Evolutionary conservation across 2,113 vertebrate genomes (phyloP), one percentile per base, ranked within the genome.

Genomic region (Paraplagusia blochii): DNA sequence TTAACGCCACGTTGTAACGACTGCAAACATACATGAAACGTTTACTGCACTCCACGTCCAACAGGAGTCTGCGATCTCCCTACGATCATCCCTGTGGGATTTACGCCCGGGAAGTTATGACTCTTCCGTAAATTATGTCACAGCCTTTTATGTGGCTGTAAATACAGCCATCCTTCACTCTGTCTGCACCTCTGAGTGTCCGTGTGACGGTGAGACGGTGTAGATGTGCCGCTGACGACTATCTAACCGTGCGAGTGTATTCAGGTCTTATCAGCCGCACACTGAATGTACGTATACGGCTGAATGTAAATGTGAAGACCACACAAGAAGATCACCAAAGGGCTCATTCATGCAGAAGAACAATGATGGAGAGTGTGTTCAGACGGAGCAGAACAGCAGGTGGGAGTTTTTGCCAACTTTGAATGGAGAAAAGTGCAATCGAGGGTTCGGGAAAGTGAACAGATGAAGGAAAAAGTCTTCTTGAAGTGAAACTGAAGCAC

Each of bases 241-340:
- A n/a, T 14, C 17, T 47, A 66, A 29, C 40, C n/a, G n/a, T 15
- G 9, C 1, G 35, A 43, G 40, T 38, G 35, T 9, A 49, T 52
- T 64, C 68, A 67, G 47, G 59, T 58, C 51, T 44, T 62, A 62
- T 54, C 10, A 1, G 48, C 2, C 22, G 22, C 22, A 2, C 40
- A 11, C 53, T 53, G 67, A 52, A 53, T 59, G 58, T 29, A 47
- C 29, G 22, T 29, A 33, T 56, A 59, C 22, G 43, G 38, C 36
- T 61, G 63, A 2, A 2, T 36, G 46, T 42, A 17, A 48, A 59
- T 44, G 58, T 50, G n/a, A 45, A 8, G 64, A 46, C 69, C 55
- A 38, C 66, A 64, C 61, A 65, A 65, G 44, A 35, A 11, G 53
- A 38, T 35, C 13, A 34, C 42, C 66, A 65, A 69, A 69, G 55